Percentiles rank a stretch among this genome's conserved stretches.
Conservation (phyloP, 2,888 invertebrate species). For the Oasisia sp. region DNA sequence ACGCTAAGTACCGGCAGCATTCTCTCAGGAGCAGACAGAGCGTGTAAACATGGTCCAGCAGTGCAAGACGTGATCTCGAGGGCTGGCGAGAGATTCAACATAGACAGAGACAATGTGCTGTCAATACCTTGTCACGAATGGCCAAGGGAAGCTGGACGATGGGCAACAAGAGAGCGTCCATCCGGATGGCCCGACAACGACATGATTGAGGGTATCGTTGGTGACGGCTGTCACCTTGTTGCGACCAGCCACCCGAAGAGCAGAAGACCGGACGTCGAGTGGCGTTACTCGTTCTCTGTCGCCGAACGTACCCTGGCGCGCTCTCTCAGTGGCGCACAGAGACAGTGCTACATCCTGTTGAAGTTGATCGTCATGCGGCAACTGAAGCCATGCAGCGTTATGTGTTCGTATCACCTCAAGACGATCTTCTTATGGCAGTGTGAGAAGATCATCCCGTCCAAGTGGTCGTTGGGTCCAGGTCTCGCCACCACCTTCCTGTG, state of each 20-base stretch:
- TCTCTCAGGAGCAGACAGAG: background rate
- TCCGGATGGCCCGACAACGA: slow-evolving; percentile 24
- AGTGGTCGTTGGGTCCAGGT: slow-evolving; percentile 42
- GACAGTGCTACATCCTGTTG: slow-evolving; percentile 47
- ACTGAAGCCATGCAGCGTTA: slow-evolving; percentile 35
- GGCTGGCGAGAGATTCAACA: background rate
- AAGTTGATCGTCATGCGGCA: slow-evolving; percentile 42
- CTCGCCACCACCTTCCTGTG: slow-evolving; percentile 43
- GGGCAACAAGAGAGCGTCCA: slow-evolving; percentile 35
- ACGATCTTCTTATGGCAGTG: slow-evolving; percentile 47
- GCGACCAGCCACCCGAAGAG: slow-evolving; percentile 44
- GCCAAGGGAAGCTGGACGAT: slow-evolving; percentile 46
- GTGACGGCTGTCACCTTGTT: slow-evolving; percentile 36
- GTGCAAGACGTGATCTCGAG: background rate
- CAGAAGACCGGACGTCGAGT: slow-evolving; percentile 44
- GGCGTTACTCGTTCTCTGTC: slow-evolving; percentile 48
- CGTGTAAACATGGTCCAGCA: background rate
- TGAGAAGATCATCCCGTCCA: slow-evolving; percentile 43
- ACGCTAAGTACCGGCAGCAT: background rate
- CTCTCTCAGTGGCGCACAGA: slow-evolving; percentile 45
- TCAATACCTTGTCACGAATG: slow-evolving; percentile 43
- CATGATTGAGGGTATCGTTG: background rate
- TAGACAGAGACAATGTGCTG: slow-evolving; percentile 24
- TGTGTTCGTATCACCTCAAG: slow-evolving; percentile 44
- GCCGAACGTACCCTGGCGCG: slow-evolving; percentile 45